These are phyloP conservation scores for Sciurus vulgaris DNA, from an alignment of 2,797 vertebrate genomes.

Conservation along the genomic window DNA sequence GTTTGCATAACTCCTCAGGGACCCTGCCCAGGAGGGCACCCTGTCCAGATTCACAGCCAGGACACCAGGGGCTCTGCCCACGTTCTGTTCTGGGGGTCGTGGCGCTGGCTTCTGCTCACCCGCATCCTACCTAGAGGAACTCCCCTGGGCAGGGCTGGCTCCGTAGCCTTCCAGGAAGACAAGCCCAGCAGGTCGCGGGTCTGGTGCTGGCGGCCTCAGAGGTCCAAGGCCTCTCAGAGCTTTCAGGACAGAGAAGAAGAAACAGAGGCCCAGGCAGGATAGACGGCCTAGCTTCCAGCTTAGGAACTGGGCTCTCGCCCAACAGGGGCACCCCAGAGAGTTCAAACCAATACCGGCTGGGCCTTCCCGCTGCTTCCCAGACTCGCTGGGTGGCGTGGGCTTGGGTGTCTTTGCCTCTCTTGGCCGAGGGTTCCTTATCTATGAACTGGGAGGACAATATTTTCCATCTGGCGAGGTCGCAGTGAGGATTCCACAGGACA, in stretches of 20 bases:
- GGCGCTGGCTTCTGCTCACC: not conserved
- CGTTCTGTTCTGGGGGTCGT: rapidly evolving
- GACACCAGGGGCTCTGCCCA: not conserved
- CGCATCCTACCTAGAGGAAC: not conserved
- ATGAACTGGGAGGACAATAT: not conserved
- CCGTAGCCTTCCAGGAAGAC: not conserved
- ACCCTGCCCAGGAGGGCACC: too few species aligned
- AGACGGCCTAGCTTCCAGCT: too few species aligned
- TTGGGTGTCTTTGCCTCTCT: not conserved
- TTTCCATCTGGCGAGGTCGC: not conserved
- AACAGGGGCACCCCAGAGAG: too few species aligned
- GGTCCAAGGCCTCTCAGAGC: not conserved
- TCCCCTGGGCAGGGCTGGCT: not conserved
- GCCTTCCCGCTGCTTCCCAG: too few species aligned
- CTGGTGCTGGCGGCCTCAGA: not conserved
- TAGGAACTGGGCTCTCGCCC: too few species aligned
- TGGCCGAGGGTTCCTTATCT: not conserved
- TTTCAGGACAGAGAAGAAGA: not conserved
- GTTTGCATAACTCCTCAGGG: not conserved
- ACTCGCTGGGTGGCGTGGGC: too few species aligned
- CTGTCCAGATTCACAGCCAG: not conserved
- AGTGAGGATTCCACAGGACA: not conserved
- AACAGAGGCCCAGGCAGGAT: not conserved
- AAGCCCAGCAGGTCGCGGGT: not conserved
- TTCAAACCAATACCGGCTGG: too few species aligned